phyloP scores from a whole-genome alignment of 1,140 invertebrate genomes.

The Nomia melanderi region DNA sequence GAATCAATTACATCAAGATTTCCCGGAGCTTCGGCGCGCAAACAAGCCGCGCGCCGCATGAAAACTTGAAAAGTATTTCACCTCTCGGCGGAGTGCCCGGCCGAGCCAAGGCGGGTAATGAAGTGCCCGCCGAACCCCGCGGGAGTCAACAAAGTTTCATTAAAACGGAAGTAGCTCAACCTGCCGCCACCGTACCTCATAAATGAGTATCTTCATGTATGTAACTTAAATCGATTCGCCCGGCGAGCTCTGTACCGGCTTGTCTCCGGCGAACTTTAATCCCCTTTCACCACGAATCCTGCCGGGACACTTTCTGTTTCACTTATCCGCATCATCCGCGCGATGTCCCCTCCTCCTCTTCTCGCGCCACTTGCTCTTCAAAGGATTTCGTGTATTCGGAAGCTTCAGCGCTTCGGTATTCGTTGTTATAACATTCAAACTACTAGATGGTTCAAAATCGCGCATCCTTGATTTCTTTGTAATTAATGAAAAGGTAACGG shows the following conservation, averaged over 20 bases:
- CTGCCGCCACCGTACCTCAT: slow-evolving; percentile 25
- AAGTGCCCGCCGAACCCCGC: slow-evolving; percentile 46
- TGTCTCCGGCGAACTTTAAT: slow-evolving; percentile 59
- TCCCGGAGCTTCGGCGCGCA: not conserved
- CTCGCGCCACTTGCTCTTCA: too few relatives aligned
- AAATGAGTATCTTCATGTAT: slow-evolving; percentile 53
- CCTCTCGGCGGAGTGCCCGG: slow-evolving; percentile 33
- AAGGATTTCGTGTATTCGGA: too few relatives aligned
- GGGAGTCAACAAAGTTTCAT: slow-evolving; percentile 64
- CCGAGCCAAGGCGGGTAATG: slow-evolving; percentile 46
- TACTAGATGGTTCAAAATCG: too few relatives aligned
- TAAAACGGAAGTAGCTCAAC: slow-evolving; percentile 53
- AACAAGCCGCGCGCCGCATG: slow-evolving; percentile 29
- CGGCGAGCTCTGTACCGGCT: too few relatives aligned
- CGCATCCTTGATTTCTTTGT: too few relatives aligned
- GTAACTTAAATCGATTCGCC: slow-evolving; percentile 60
- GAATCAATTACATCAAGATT: slow-evolving; percentile 38
- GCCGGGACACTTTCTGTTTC: slow-evolving; percentile 31
- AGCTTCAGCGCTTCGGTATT: too few relatives aligned
- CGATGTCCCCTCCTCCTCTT: too few relatives aligned
- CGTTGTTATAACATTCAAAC: too few relatives aligned
- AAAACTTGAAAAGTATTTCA: slow-evolving; percentile 56
- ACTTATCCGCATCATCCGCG: not conserved
- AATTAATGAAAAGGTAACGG: too few relatives aligned
- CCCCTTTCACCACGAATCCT: slow-evolving; percentile 14